These are phyloP conservation scores for Platalea minor DNA, from an alignment of 2,797 vertebrate genomes.

Conservation along the genomic window DNA sequence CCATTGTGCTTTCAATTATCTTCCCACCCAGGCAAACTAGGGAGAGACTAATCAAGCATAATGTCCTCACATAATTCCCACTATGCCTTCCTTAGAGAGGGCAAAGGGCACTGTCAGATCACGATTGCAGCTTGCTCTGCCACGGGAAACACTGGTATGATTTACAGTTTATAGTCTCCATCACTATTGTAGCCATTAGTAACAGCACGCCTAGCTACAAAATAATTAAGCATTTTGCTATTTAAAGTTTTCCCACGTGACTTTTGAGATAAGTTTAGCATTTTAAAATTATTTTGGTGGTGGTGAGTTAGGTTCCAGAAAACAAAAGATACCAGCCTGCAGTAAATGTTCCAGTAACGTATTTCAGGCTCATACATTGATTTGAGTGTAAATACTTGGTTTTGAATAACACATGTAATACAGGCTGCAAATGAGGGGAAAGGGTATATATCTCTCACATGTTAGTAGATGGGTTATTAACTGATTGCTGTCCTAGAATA, in stretches of 20 bases:
- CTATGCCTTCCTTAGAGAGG: constrained; percentile 12
- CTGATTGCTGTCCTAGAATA: not conserved
- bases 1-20: constrained; percentile 68
- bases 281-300: not conserved
- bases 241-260: not conserved
- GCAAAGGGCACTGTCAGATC: constrained; percentile 29
- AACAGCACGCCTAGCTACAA: constrained; percentile 15
- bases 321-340: not conserved
- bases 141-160: constrained; percentile 44
- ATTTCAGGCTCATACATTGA: not conserved
- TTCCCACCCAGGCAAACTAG: constrained; percentile 56
- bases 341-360: not conserved
- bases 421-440: not conserved
- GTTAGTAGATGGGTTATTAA: not conserved
- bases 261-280: not conserved
- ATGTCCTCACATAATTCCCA: constrained; percentile 41
- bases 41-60: constrained; percentile 62
- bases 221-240: constrained; percentile 28
- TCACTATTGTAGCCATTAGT: constrained; percentile 36
- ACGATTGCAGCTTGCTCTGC: not conserved
- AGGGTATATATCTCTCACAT: not conserved
- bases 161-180: constrained; percentile 54
- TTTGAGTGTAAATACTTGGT: not conserved
- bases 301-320: not conserved
- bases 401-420: not conserved